Evolutionary conservation across 2,113 vertebrate species (phyloP).

Genomic region (Mellivora capensis): DNA sequence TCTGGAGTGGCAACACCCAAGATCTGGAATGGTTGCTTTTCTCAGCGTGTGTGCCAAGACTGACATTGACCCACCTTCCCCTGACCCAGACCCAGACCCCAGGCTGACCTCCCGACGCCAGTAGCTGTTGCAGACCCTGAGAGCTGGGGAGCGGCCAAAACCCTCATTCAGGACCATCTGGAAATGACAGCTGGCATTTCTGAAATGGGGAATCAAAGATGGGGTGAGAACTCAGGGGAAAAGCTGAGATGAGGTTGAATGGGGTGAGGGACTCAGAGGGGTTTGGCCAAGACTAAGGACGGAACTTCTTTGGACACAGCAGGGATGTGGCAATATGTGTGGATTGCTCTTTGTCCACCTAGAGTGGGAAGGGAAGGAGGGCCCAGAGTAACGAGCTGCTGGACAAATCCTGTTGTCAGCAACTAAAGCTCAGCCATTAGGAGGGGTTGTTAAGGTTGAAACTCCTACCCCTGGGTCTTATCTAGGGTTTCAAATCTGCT

Average conservation of each 20-base stretch:
- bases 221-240: not conserved
- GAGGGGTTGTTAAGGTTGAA: slow-evolving; percentile 90
- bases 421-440: slow-evolving; percentile 79
- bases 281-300: not conserved
- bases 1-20: not conserved
- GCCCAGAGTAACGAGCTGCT: not conserved
- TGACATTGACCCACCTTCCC: not conserved
- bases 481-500: not conserved
- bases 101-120: slow-evolving; percentile 91
- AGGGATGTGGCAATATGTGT: not conserved
- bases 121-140: slow-evolving; percentile 95
- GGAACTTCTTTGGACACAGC: not conserved
- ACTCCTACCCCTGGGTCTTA: not conserved
- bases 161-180: slow-evolving; percentile 53
- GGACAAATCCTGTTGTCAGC: not conserved
- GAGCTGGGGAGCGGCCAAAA: slow-evolving; percentile 77
- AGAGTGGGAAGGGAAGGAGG: not conserved
- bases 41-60: not conserved
- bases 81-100: not conserved
- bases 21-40: not conserved
- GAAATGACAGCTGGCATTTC: slow-evolving; percentile 86
- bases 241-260: not conserved
- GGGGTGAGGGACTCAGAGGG: not conserved
- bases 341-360: not conserved
- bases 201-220: slow-evolving; percentile 66